These are phyloP conservation scores for Nixonia krombeini DNA, from an alignment of 1,140 invertebrate genomes.

Conservation along the genomic window DNA sequence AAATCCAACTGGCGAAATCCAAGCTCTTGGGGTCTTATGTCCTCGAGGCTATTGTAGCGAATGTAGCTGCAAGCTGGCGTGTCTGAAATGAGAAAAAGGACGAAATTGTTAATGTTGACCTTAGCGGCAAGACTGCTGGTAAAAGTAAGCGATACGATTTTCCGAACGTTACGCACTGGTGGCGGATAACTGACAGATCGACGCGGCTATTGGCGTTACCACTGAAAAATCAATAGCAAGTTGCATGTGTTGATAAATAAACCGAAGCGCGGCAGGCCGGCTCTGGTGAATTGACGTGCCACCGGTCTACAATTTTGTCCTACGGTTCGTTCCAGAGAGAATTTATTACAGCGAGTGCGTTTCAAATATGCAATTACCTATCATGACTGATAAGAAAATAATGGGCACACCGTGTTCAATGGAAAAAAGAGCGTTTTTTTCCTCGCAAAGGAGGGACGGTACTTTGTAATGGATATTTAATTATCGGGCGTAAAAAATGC, in stretches of 20 bases:
- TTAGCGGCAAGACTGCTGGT: not conserved
- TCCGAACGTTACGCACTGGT: slow-evolving; percentile 5
- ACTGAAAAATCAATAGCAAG: slow-evolving; percentile 58
- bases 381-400: not conserved
- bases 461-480: no score
- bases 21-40: slow-evolving; percentile 63
- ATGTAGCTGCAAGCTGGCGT: slow-evolving; percentile 60
- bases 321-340: slow-evolving; percentile 13
- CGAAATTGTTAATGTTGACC: no score
- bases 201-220: slow-evolving; percentile 28
- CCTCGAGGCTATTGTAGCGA: slow-evolving; percentile 65
- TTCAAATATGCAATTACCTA: slow-evolving; percentile 5
- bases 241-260: slow-evolving; percentile 56
- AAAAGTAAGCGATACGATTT: slow-evolving; percentile 9
- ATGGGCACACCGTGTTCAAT: no score
- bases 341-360: slow-evolving; percentile 20
- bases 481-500: no score
- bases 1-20: slow-evolving; percentile 67
- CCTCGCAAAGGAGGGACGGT: no score
- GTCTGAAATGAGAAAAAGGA: slow-evolving; percentile 54
- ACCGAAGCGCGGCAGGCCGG: slow-evolving; percentile 51
- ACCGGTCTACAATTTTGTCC: slow-evolving; percentile 8
- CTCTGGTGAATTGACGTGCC: slow-evolving; percentile 25
- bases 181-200: slow-evolving; percentile 19
- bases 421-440: no score